Evolutionary conservation across 2,797 vertebrate species (phyloP).

Genomic region (Lepilemur septentrionalis): DNA sequence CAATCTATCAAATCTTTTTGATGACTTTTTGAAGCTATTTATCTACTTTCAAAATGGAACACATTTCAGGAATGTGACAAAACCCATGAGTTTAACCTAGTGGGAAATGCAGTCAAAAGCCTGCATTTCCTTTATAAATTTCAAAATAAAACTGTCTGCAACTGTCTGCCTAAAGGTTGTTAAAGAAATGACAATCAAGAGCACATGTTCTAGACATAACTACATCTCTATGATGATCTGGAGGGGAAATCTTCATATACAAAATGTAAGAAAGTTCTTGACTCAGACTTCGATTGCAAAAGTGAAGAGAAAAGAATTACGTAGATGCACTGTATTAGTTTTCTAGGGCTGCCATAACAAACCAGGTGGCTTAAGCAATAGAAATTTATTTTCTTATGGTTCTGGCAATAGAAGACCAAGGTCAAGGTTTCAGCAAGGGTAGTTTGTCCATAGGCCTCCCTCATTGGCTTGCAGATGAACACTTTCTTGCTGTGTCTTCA

Average conservation of each 20-base stretch:
- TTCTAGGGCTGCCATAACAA: not conserved
- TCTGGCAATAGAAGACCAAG: not conserved
- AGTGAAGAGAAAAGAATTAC: not conserved
- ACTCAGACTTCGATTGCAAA: not conserved
- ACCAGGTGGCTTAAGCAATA: not conserved
- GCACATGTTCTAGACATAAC: not conserved
- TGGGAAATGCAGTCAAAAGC: not conserved
- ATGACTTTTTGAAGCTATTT: slow-evolving; percentile 31
- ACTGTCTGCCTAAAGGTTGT: not conserved
- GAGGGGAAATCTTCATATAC: not conserved
- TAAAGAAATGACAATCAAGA: not conserved
- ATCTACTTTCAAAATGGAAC: slow-evolving; percentile 13
- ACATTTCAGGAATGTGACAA: not conserved
- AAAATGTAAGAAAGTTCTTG: not conserved
- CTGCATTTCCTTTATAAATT: not conserved
- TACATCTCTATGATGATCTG: not conserved
- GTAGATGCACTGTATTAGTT: not conserved
- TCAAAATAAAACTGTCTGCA: not conserved
- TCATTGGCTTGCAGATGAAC: not conserved
- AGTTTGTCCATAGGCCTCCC: not conserved
- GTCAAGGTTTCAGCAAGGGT: not conserved
- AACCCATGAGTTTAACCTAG: not conserved
- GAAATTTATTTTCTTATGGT: not conserved
- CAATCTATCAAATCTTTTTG: not conserved
- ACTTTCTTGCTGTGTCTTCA: not conserved